Evolutionary conservation across 2,888 invertebrate species (phyloP).

Genomic region (Cerceris rybyensis): DNA sequence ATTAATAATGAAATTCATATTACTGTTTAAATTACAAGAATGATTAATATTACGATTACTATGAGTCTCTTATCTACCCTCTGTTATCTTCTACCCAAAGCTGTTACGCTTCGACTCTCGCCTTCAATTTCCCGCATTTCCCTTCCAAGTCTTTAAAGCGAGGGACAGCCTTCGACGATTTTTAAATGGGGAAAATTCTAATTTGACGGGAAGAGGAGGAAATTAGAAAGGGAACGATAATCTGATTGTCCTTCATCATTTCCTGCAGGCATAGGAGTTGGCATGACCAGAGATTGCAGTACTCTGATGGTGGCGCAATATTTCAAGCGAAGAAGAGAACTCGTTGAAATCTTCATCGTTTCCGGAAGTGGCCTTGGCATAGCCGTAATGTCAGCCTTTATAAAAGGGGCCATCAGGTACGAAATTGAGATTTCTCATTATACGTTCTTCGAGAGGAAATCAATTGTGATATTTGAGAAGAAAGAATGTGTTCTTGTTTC

Average conservation of each 20-base stretch:
- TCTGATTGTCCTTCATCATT: not conserved
- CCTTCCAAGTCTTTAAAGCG: not conserved
- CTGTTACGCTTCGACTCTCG: not conserved
- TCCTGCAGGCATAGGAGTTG: conserved; percentile 89
- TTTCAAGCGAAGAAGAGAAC: conserved; percentile 91
- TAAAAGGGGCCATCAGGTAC: conserved; percentile 90
- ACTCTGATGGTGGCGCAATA: conserved; percentile 95
- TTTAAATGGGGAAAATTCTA: not conserved
- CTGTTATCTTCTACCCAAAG: not conserved
- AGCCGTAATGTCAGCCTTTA: conserved; percentile 91
- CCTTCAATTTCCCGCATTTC: not conserved
- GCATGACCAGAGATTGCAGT: conserved; percentile 92
- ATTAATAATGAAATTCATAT: not conserved
- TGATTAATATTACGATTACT: conserved; percentile 13
- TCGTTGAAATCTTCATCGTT: conserved; percentile 94
- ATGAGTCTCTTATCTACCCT: not conserved
- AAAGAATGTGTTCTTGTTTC: not conserved
- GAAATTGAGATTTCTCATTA: not conserved
- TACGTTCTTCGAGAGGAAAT: not conserved
- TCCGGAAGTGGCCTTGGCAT: conserved; percentile 93
- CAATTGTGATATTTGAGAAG: not conserved
- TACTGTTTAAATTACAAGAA: not conserved
- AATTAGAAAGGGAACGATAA: not conserved
- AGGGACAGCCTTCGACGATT: not conserved
- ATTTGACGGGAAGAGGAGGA: not conserved